These are phyloP conservation scores for Dinoponera quadriceps DNA, from an alignment of 1,140 invertebrate genomes.

Conservation along the genomic window DNA sequence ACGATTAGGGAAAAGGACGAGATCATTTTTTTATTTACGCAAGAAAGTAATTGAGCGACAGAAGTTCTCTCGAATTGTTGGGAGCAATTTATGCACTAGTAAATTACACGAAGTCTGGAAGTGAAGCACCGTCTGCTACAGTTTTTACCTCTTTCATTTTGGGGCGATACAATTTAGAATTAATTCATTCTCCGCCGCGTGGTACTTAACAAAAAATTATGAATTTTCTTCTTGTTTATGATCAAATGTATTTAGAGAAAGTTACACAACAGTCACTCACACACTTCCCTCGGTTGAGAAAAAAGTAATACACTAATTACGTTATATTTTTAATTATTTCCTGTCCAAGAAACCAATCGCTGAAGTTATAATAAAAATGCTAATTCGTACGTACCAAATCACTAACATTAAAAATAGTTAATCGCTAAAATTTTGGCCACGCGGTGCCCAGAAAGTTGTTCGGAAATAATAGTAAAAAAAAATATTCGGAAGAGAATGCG, in stretches of 20 bases:
- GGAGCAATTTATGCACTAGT: constrained; percentile 15
- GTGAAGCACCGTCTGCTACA: neutral
- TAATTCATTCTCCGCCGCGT: neutral
- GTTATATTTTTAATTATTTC: neutral
- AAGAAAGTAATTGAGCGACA: neutral
- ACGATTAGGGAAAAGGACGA: neutral
- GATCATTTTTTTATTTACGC: constrained; percentile 14
- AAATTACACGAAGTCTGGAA: neutral
- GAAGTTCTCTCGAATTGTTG: neutral
- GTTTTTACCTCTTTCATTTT: neutral
- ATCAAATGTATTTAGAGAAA: neutral
- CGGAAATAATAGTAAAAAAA: too few relatives aligned
- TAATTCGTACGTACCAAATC: too few relatives aligned
- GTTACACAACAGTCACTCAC: neutral
- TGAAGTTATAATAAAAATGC: too few relatives aligned
- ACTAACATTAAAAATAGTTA: too few relatives aligned
- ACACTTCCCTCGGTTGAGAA: neutral
- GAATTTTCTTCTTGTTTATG: neutral
- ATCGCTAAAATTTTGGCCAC: too few relatives aligned
- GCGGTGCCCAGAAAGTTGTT: too few relatives aligned
- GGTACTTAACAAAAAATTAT: neutral
- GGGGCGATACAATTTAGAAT: neutral
- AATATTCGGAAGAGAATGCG: neutral
- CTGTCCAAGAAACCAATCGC: too few relatives aligned
- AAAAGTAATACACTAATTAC: neutral